A percentile compares a stretch with the other conserved stretches of the same genome.
Evolutionary conservation across 2,888 invertebrate species (phyloP).

Genomic region (Pterostichus madidus): DNA sequence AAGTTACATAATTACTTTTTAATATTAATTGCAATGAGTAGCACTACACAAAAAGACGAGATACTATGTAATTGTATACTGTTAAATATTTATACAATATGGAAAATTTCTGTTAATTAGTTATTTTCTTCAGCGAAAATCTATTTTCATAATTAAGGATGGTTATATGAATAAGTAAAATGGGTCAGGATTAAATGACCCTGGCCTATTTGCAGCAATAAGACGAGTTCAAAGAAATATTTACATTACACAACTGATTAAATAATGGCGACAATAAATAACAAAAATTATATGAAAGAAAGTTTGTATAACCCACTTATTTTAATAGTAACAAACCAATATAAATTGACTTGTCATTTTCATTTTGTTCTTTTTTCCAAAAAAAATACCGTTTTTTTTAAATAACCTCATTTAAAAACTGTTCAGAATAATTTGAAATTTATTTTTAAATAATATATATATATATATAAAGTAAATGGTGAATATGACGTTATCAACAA

Average conservation of each 20-base stretch:
- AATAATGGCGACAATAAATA: background rate
- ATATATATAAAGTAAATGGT: constrained; percentile 3
- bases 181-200: constrained; percentile 33
- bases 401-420: too few species aligned
- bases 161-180: background rate
- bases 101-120: constrained; percentile 14
- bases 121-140: background rate
- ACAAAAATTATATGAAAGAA: background rate
- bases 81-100: constrained; percentile 32
- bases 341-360: background rate
- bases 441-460: background rate
- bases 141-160: constrained; percentile 21
- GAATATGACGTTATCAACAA: constrained; percentile 35
- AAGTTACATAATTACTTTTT: background rate
- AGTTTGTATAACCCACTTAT: background rate
- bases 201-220: constrained; percentile 18
- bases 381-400: too few species aligned
- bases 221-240: constrained; percentile 28
- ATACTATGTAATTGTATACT: background rate
- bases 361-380: too few species aligned
- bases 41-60: background rate
- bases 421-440: too few species aligned
- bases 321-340: background rate
- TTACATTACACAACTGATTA: constrained; percentile 19
- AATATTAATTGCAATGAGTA: background rate